Evolutionary conservation across 2,888 invertebrate species (phyloP).

Genomic region (Deilephila elpenor): DNA sequence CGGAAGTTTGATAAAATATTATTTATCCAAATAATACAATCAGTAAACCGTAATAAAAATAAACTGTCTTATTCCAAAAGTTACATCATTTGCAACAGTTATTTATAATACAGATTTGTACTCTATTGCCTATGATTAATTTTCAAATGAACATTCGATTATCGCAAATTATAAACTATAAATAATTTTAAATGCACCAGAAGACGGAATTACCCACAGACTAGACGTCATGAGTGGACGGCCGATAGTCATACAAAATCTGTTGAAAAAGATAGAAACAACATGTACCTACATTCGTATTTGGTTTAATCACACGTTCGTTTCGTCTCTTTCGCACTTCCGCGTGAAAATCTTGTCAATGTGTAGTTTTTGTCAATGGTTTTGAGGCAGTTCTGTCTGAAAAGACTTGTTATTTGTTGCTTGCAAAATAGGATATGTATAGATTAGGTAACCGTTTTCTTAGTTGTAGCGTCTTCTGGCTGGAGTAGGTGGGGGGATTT

Average conservation of each 20-base stretch:
- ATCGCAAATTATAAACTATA: background rate
- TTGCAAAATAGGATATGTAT: too few species aligned
- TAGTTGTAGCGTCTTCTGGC: background rate
- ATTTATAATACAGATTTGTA: background rate
- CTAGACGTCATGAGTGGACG: too few species aligned
- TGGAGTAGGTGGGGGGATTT: background rate
- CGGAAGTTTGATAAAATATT: background rate
- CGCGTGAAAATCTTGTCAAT: too few species aligned
- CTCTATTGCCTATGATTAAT: constrained; percentile 1
- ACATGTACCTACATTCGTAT: too few species aligned
- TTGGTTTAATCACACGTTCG: too few species aligned
- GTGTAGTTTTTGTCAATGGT: background rate
- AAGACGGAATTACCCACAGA: background rate
- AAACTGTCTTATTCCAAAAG: background rate
- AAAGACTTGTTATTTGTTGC: too few species aligned
- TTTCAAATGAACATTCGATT: background rate
- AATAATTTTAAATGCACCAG: background rate
- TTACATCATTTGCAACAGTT: background rate
- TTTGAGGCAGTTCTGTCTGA: too few species aligned
- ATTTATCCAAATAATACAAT: background rate
- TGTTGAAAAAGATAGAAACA: too few species aligned
- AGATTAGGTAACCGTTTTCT: too few species aligned
- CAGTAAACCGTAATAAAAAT: background rate
- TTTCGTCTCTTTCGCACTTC: too few species aligned
- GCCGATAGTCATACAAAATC: too few species aligned